phyloP scores from a whole-genome alignment of 2,113 vertebrate species.

The Myxocyprinus asiaticus region DNA sequence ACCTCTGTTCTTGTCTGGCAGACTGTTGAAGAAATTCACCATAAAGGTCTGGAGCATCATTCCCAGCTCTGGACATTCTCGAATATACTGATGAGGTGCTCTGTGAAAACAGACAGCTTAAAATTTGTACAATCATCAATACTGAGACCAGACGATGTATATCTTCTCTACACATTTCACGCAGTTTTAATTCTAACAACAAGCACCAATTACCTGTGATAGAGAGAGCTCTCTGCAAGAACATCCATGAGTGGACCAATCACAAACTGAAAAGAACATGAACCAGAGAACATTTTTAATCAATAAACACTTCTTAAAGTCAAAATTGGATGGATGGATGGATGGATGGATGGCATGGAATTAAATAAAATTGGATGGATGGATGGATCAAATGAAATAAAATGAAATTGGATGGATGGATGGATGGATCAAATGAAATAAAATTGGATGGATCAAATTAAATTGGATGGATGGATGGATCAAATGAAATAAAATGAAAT shows the following conservation, averaged over 20 bases:
- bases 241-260: slow-evolving; percentile 88
- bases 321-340: too few relatives aligned
- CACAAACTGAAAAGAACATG: slow-evolving; percentile 75
- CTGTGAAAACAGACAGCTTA: slow-evolving; percentile 64
- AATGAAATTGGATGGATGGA: too few relatives aligned
- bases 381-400: background rate
- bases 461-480: too few relatives aligned
- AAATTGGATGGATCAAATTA: too few relatives aligned
- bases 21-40: slow-evolving; percentile 75
- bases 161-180: background rate
- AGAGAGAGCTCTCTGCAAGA: slow-evolving; percentile 88
- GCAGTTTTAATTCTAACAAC: background rate
- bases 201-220: slow-evolving; percentile 77
- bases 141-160: background rate
- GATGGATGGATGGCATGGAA: too few relatives aligned
- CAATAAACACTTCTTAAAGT: background rate
- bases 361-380: too few relatives aligned
- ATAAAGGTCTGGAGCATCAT: slow-evolving; percentile 84
- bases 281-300: background rate
- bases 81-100: slow-evolving; percentile 75
- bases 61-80: slow-evolving; percentile 85
- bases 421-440: too few relatives aligned
- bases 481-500: too few relatives aligned
- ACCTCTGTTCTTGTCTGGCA: slow-evolving; percentile 84
- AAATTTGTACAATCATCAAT: background rate